phyloP scores from a whole-genome alignment of 92 coral and sea anemone species.

The Porites cylindrica region DNA sequence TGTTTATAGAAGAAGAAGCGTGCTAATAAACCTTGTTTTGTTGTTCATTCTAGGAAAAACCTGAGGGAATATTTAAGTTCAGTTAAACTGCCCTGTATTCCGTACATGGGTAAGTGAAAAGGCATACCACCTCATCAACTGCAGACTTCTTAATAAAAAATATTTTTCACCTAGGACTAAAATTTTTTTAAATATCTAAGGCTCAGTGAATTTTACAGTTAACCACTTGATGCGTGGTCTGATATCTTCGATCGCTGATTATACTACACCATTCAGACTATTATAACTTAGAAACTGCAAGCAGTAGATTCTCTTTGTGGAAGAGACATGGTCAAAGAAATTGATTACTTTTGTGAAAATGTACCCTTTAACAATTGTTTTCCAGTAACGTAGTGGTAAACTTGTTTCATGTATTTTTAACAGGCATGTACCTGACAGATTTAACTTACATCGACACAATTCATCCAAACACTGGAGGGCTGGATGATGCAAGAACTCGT shows the following conservation, averaged over 20 bases:
- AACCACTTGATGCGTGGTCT: too few species aligned
- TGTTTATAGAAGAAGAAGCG: neutral
- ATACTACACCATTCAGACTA: too few species aligned
- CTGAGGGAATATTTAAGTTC: slow-evolving; percentile 82
- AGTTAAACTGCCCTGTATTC: slow-evolving; percentile 94
- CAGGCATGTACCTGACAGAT: slow-evolving; percentile 97
- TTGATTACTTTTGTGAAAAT: too few species aligned
- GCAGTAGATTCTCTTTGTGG: too few species aligned
- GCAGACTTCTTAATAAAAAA: neutral
- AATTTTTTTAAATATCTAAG: neutral
- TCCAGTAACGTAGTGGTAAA: neutral
- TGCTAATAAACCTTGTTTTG: neutral
- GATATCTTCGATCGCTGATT: too few species aligned
- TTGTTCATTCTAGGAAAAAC: slow-evolving; percentile 62
- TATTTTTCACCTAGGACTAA: neutral
- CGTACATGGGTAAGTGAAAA: slow-evolving; percentile 84
- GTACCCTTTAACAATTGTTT: too few species aligned
- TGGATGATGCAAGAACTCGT: slow-evolving; percentile 89
- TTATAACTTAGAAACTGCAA: too few species aligned
- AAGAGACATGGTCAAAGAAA: too few species aligned
- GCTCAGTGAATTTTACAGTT: too few species aligned
- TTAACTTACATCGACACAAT: slow-evolving; percentile 92
- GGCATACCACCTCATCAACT: neutral
- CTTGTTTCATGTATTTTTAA: neutral
- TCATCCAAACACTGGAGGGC: slow-evolving; percentile 97